Evolutionary conservation across 2,888 invertebrate species (phyloP), one percentile per base, ranked within the genome.

Genomic region (Tipula vernalis): DNA sequence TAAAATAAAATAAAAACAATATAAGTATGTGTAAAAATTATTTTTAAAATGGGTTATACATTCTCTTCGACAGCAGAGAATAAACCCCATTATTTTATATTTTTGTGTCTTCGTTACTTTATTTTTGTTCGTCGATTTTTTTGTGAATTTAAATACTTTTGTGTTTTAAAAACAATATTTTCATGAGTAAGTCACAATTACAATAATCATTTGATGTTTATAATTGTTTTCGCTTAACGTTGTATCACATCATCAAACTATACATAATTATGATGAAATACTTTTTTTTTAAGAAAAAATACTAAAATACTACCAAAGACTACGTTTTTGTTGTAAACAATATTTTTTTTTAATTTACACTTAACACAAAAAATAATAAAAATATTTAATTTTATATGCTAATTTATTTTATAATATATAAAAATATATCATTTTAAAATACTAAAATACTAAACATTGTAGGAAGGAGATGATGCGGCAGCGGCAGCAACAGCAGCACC

Each of bases 1-100:
- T 84, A 84, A n/a, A 39, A 84, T 39, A 84, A 84, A 84, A 84
- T 84, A 84, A 84, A 84, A 84, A 36, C 71, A 71, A 28, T 84
- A 39, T 8, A 84, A 39, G n/a, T 84, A 39, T 84, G 84, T 84
- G 39, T 84, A 84, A 84, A 39, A 84, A 36, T 84, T 84, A 84
- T 84, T 84, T 71, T 71, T 10, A 71, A 71, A 71, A 71, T 71
- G 71, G 71, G 51, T 3, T 71, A 28, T 2, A 28, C 28, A 71
- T 71, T 71, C 71, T 71, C 71, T 71, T 71, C 28, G 28, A 28
- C 0, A 71, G 15, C 51, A 51, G 12, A 71, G 71, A 71, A 71
- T 71, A 28, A 6, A 28, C 0, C 71, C 71, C 71, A 71, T 28
- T 71, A 57, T 28, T 28, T 10, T 28, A 28, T 28, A 51, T 18